These are phyloP conservation scores for Thaumatotibia leucotreta DNA, from an alignment of 1,140 invertebrate genomes.

Conservation along the genomic window DNA sequence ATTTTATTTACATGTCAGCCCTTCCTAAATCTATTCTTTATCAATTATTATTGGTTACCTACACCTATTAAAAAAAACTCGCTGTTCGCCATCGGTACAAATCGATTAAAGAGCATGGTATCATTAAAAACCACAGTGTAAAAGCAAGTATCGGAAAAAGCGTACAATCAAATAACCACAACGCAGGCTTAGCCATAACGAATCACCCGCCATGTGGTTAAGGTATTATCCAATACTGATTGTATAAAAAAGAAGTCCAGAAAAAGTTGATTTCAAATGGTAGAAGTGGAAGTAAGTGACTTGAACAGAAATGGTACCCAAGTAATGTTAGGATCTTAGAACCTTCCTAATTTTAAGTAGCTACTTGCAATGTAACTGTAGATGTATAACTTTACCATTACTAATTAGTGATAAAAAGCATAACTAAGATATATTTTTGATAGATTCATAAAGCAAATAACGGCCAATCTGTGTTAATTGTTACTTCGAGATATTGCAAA, in stretches of 20 bases:
- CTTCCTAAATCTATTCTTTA: not conserved
- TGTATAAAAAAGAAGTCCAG: not conserved
- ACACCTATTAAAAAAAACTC: conserved; percentile 8
- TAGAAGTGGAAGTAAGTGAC: too few relatives aligned
- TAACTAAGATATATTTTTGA: too few relatives aligned
- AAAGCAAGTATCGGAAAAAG: conserved; percentile 10
- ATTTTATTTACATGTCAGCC: too few relatives aligned
- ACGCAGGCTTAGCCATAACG: conserved; percentile 42
- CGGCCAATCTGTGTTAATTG: too few relatives aligned
- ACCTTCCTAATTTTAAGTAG: too few relatives aligned
- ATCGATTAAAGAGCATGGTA: conserved; percentile 5
- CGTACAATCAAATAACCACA: conserved; percentile 34
- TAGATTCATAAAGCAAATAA: too few relatives aligned
- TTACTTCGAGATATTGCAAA: too few relatives aligned
- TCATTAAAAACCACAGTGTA: conserved; percentile 13
- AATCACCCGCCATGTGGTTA: conserved; percentile 35
- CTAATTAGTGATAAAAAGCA: too few relatives aligned
- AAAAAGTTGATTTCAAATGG: not conserved
- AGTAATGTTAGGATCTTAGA: too few relatives aligned
- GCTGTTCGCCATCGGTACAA: not conserved
- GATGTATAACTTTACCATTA: too few relatives aligned
- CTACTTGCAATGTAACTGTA: too few relatives aligned
- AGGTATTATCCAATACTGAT: conserved; percentile 6
- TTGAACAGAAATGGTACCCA: too few relatives aligned
- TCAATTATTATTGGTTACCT: not conserved